These are phyloP conservation scores for Helicolenus hilgendorfi DNA, from an alignment of 2,797 vertebrate species.

Conservation along the genomic window DNA sequence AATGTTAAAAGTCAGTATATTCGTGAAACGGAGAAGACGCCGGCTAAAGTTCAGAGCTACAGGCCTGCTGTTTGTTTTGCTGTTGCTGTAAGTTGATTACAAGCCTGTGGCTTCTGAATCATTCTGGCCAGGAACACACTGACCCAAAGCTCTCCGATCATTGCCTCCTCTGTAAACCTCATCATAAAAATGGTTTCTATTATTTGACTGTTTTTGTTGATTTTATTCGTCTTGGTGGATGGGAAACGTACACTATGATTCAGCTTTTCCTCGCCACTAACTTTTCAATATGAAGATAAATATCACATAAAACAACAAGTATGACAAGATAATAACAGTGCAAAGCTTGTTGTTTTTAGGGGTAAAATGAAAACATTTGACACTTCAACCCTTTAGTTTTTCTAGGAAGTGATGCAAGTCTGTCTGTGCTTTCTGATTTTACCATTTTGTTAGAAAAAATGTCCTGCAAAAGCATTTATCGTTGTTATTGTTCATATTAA, in stretches of 20 bases:
- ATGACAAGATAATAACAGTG: constrained; percentile 22
- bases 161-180: constrained; percentile 57
- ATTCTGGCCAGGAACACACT: constrained; percentile 40
- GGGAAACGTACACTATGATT: constrained; percentile 29
- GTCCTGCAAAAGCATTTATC: background rate
- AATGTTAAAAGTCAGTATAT: constrained; percentile 34
- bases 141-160: constrained; percentile 59
- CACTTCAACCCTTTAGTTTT: constrained; percentile 8
- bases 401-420: background rate
- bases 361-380: constrained; percentile 13
- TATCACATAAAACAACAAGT: constrained; percentile 16
- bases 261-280: constrained; percentile 24
- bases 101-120: constrained; percentile 70
- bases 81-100: constrained; percentile 77
- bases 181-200: constrained; percentile 56
- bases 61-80: constrained; percentile 69
- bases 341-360: constrained; percentile 1
- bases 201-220: constrained; percentile 56
- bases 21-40: constrained; percentile 25
- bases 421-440: background rate
- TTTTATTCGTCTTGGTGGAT: constrained; percentile 39
- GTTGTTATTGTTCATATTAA: background rate
- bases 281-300: constrained; percentile 34
- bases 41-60: constrained; percentile 43
- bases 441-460: background rate